Percentiles rank a stretch among this genome's conserved stretches.
Conservation (phyloP, 2,888 invertebrate genomes). For the Eumerus sabulonum region DNA sequence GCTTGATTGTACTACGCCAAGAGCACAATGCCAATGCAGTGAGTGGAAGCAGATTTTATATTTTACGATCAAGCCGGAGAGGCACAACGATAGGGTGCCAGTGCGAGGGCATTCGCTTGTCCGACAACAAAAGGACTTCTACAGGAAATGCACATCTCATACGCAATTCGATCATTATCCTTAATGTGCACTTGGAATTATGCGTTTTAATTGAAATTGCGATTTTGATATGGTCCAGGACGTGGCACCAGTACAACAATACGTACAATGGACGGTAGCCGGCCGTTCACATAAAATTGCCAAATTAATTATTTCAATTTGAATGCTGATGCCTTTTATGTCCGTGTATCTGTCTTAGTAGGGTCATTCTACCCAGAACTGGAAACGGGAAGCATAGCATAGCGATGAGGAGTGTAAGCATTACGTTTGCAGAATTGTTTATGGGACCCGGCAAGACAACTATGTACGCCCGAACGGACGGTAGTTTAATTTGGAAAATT, state of each 20-base stretch:
- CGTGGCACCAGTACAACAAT: not conserved
- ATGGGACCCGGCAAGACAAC: conserved; percentile 35
- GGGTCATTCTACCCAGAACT: too few relatives aligned
- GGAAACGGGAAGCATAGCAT: too few relatives aligned
- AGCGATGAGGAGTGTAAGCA: not conserved
- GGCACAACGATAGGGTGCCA: conserved; percentile 9
- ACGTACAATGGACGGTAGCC: not conserved
- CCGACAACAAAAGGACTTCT: conserved; percentile 42
- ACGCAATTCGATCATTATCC: conserved; percentile 61
- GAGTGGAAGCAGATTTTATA: conserved; percentile 17
- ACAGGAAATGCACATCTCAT: conserved; percentile 27
- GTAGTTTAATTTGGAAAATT: conserved; percentile 49
- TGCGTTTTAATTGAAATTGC: conserved; percentile 59
- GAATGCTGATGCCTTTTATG: conserved; percentile 34
- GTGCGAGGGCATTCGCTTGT: conserved; percentile 28
- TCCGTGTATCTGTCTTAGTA: not conserved
- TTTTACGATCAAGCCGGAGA: conserved; percentile 36
- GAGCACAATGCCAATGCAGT: conserved; percentile 28
- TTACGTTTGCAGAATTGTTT: conserved; percentile 20
- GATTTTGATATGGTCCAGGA: conserved; percentile 26
- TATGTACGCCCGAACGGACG: not conserved
- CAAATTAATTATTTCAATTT: conserved; percentile 57
- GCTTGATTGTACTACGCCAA: conserved; percentile 2
- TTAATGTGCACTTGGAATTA: conserved; percentile 61
- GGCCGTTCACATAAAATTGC: conserved; percentile 31